Base-by-base conservation (phyloP, 2,888 invertebrate genomes). In the Ormyrus nitidulus region DNA sequence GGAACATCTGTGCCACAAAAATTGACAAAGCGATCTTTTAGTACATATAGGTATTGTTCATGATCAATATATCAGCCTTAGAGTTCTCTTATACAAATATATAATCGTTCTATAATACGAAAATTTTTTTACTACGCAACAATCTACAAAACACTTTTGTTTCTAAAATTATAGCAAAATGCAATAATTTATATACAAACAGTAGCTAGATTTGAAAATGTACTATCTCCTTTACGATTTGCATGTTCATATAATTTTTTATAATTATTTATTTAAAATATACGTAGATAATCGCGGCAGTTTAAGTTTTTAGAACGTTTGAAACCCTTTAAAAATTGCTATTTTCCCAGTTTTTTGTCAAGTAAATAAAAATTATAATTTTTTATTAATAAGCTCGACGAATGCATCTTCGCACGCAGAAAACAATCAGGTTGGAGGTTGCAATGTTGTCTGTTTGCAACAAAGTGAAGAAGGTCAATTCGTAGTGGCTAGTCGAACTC, bases 401-500 rank as follows among this genome's bases (percentile, higher is more conserved):
- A 85, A 85, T 82, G 85, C 87, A 34, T 83, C 81, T 65, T 87
- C 85, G 71, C 86, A 87, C 59, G 82, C 84, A 65, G 88, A 88
- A 83, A 85, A 89, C 87, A 88, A 86, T n/a, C 87, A 88, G 77
- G 84, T 85, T 54, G 87, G 88, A 10, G 86, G 87, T 65, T 87
- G 87, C 75, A 88, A 89, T 71, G 85, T 89, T 81, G 86, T 91
- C 84, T 85, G 86, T 68, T 84, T 91, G 81, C 88, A 89, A 86
- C 94, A 94, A 89, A 93, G 93, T 75, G 92, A 93, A 84, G 92
- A 94, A 58, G 93, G 94, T 90, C 94, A 94, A 83, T 92, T 92
- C 86, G 92, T 94, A 82, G 94, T 95, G 87, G 93, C 96, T 83
- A 93, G 92, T 82, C 93, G 96, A 85, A 93, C 94, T 84, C 92